Base-by-base conservation (phyloP, 2,888 invertebrate species). In the Miltochrista miniata region DNA sequence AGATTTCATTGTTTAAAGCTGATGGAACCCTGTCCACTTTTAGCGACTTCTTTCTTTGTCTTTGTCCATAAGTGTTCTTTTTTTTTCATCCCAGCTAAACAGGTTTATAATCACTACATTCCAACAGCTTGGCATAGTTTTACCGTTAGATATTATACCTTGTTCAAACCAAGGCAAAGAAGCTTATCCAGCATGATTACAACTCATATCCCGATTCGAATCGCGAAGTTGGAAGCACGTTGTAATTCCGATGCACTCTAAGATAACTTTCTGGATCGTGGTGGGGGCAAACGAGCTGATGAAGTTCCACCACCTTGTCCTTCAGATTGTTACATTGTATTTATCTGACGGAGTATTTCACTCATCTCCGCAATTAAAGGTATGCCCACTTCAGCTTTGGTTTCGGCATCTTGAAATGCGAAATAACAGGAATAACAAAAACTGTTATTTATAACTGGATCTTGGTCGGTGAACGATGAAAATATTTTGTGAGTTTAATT, bases 171-270 rank as follows among this genome's bases (percentile, higher is more conserved):
- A 24, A 24, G 5, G 3, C 5, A 5, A 24, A 24, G 7, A 55
- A 57, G 51, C 68, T 51, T 59, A 76, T 85, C 85, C 61, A 87
- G 83, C 39, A 59, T 45, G 30, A 59, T 12, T 69, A 68, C 45
- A 48, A 58, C 67, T 68, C 76, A 70, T 76, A 78, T 73, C 71
- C 70, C 69, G 74, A 81, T 81, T 81, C 80, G 77, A 81, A 85
- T 84, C 78, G 76, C 76, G 66, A 85, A 85, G 79, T 85, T 85
- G 70, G 74, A 68, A 79, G 80, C 74, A 83, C 81, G 83, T 81
- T 83, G 86, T 85, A 88, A 85, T 86, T 81, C 79, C 83, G 78
- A 87, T 88, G 88, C 87, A 87, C 87, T 88, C 72, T 70, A 70
- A 82, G 85, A 86, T 86, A 87, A 87, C 85, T 89, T 83, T 79